phyloP scores from a whole-genome alignment of 2,113 vertebrate species.

The Chrysochloris asiatica region DNA sequence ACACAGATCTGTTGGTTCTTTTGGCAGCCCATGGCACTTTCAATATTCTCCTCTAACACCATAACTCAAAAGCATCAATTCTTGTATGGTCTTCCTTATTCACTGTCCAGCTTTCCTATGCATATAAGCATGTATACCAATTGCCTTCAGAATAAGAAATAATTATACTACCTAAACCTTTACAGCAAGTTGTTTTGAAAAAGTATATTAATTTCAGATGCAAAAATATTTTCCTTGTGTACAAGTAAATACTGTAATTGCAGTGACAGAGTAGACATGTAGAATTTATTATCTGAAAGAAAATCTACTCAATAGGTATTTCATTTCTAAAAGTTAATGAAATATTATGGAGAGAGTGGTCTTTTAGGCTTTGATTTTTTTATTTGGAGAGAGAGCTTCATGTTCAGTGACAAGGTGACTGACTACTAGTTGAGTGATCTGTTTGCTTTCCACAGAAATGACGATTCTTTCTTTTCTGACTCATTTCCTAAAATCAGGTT shows the following conservation, averaged over 20 bases:
- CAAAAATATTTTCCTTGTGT: conserved; percentile 77
- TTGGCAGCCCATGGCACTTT: too few species aligned
- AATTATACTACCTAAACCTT: not conserved
- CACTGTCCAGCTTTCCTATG: too few species aligned
- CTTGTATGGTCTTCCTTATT: too few species aligned
- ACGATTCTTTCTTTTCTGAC: conserved; percentile 60
- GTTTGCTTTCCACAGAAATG: conserved; percentile 62
- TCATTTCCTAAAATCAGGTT: conserved; percentile 75
- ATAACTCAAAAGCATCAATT: too few species aligned
- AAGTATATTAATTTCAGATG: conserved; percentile 75
- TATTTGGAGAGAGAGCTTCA: conserved; percentile 68
- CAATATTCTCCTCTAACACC: too few species aligned
- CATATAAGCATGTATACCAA: too few species aligned
- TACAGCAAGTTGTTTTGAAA: conserved; percentile 56
- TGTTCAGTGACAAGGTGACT: conserved; percentile 79
- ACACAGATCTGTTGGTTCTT: too few species aligned
- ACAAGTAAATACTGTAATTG: conserved; percentile 79
- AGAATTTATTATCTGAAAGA: conserved; percentile 81
- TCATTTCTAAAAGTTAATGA: conserved; percentile 80
- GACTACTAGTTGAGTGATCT: conserved; percentile 70
- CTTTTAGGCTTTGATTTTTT: conserved; percentile 81
- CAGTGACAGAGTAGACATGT: conserved; percentile 78
- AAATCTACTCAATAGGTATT: conserved; percentile 82
- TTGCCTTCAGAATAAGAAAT: not conserved
- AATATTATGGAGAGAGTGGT: conserved; percentile 78